phyloP scores from a whole-genome alignment of 2,888 invertebrate species.

The Watsonalla cultraria region DNA sequence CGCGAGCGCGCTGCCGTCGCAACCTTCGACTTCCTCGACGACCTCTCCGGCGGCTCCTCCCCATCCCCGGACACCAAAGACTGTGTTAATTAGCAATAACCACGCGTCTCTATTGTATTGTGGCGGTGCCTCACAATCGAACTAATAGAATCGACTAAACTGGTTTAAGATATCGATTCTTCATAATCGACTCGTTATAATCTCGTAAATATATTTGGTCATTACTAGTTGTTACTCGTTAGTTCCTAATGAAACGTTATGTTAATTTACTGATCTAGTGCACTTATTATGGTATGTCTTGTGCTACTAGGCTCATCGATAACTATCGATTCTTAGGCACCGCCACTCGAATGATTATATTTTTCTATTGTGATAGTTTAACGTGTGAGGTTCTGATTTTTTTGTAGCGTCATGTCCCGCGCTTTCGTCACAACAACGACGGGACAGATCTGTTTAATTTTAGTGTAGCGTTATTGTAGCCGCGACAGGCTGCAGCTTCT shows the following conservation, averaged over 20 bases:
- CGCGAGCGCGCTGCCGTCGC: constrained; percentile 88
- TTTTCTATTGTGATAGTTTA: constrained; percentile 61
- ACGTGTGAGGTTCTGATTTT: constrained; percentile 21
- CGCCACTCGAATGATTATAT: constrained; percentile 58
- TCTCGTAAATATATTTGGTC: not conserved
- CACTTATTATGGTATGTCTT: not conserved
- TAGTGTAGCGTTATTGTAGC: constrained; percentile 50
- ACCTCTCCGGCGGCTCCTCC: constrained; percentile 71
- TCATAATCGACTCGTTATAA: not conserved
- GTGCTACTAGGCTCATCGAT: not conserved
- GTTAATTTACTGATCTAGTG: not conserved
- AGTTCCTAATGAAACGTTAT: not conserved
- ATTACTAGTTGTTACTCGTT: no score
- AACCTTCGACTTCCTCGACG: constrained; percentile 89
- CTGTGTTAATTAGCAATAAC: constrained; percentile 37
- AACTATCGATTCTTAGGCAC: constrained; percentile 45
- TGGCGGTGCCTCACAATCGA: not conserved
- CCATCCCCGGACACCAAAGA: constrained; percentile 70
- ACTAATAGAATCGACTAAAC: constrained; percentile 1
- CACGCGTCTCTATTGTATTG: not conserved
- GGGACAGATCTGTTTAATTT: constrained; percentile 24
- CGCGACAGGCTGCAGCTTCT: constrained; percentile 68
- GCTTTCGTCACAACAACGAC: constrained; percentile 16
- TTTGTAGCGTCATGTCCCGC: constrained; percentile 22
- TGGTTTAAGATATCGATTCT: not conserved